Conservation (phyloP, 2,113 vertebrate genomes). For the Sceloporus tristichus region DNA sequence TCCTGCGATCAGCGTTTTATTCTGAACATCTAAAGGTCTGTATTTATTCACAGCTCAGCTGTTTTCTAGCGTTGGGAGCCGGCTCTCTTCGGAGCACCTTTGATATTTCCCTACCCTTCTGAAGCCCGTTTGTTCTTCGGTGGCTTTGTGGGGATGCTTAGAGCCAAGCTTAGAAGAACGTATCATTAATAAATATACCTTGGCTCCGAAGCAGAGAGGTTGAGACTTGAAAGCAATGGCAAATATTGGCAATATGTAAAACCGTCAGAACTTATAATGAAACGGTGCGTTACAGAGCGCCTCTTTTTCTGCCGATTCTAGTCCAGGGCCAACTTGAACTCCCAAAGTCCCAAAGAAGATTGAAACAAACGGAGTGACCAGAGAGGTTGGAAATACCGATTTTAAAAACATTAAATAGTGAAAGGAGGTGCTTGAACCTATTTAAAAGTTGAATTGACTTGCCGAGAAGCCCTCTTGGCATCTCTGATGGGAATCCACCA, state of each 20-base stretch:
- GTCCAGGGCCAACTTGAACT: no score
- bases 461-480: no score
- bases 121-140: background rate
- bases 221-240: background rate
- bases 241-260: background rate
- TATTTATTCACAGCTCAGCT: conserved; percentile 20
- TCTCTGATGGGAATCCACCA: no score
- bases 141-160: background rate
- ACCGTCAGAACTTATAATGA: no score
- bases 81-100: background rate
- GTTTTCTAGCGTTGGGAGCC: background rate
- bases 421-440: no score
- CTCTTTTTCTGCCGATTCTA: no score
- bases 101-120: background rate
- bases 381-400: no score
- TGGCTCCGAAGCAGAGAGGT: background rate
- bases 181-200: background rate
- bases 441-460: no score
- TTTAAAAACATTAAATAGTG: no score
- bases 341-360: no score
- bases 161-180: background rate
- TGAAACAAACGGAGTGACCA: no score
- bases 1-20: background rate
- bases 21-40: background rate
- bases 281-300: no score